These are phyloP conservation scores for Lathamus discolor DNA, from an alignment of 2,113 vertebrate genomes.

Conservation along the genomic window DNA sequence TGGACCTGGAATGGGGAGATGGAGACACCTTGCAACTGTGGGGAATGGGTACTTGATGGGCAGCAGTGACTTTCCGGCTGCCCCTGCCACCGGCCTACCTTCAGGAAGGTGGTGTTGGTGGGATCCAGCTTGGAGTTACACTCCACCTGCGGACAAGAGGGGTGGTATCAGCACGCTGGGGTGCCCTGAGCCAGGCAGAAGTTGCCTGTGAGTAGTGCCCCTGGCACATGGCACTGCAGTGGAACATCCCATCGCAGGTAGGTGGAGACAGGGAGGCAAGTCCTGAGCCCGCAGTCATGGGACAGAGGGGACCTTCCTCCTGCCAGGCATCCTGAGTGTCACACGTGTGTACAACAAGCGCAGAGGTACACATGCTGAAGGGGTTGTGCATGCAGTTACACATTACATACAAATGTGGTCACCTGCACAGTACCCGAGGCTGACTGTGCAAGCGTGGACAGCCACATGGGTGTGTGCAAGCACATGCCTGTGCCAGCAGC, in stretches of 20 bases:
- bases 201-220: neutral
- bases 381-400: no score
- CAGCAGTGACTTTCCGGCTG: neutral
- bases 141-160: conserved; percentile 81
- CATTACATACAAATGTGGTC: fast-evolving
- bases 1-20: neutral
- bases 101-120: conserved; percentile 95
- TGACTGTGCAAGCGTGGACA: neutral
- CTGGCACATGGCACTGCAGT: neutral
- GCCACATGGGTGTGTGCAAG: fast-evolving
- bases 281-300: fast-evolving
- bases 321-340: neutral
- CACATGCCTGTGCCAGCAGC: neutral
- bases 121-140: conserved; percentile 99
- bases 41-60: neutral
- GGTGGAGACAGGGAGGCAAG: neutral
- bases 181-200: neutral
- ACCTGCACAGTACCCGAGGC: neutral
- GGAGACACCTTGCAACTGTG: neutral
- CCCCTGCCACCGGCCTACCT: conserved; percentile 74
- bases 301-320: neutral
- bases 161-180: neutral
- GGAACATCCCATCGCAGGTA: neutral
- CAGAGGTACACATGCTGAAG: neutral
- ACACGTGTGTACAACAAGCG: neutral